Conservation (phyloP, 2,113 vertebrate species). For the Montifringilla adamsi region DNA sequence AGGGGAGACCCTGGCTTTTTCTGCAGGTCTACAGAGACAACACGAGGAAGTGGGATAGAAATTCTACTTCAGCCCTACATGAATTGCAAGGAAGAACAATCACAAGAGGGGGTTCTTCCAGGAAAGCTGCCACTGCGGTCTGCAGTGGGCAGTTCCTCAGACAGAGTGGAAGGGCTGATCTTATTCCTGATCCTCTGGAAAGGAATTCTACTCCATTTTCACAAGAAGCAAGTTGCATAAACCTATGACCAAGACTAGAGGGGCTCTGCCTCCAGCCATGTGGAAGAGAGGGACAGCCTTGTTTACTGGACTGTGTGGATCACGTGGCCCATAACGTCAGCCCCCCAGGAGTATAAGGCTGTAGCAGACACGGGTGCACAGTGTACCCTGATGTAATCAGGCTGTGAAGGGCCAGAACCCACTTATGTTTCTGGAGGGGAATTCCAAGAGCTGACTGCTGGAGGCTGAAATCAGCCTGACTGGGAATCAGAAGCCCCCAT, state of each 20-base stretch:
- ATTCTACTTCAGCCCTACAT: neutral
- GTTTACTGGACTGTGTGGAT: neutral
- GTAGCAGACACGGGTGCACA: neutral
- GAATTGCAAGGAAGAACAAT: neutral
- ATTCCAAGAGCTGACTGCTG: neutral
- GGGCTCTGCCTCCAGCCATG: neutral
- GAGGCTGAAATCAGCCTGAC: neutral
- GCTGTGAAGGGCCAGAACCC: neutral
- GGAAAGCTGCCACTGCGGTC: fast-evolving
- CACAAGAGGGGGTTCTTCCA: neutral
- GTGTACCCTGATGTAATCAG: neutral
- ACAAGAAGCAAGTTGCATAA: neutral
- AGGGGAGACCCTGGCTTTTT: neutral
- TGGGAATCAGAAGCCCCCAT: neutral
- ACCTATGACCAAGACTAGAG: neutral
- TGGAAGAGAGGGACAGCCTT: neutral
- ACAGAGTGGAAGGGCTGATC: neutral
- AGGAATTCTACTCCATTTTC: neutral
- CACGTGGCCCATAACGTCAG: neutral
- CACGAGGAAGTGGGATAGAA: neutral
- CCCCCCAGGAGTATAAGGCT: neutral
- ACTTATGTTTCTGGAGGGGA: neutral
- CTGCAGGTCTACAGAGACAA: neutral
- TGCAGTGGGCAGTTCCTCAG: neutral
- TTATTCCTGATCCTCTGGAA: neutral